Evolutionary conservation across 2,797 vertebrate genomes (phyloP).

Genomic region (Aldrovandia affinis): DNA sequence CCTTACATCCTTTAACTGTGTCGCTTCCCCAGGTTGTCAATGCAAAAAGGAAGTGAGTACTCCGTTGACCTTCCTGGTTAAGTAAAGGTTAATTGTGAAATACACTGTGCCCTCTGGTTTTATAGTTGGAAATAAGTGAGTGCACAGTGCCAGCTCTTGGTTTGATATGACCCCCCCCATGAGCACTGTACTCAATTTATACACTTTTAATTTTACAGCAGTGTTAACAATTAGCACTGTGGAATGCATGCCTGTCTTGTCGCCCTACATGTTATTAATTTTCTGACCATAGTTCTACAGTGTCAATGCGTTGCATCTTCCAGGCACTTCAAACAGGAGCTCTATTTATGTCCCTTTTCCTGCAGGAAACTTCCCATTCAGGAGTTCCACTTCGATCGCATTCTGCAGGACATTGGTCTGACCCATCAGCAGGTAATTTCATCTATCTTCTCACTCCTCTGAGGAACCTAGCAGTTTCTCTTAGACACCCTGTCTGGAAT

Average conservation of each 20-base stretch:
- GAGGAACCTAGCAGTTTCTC: not conserved
- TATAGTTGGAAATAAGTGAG: not conserved
- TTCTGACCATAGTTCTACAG: not conserved
- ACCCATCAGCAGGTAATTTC: constrained; percentile 77
- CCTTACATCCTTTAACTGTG: not conserved
- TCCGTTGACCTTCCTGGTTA: not conserved
- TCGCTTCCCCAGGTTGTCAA: not conserved
- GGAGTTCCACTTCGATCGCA: constrained; percentile 87
- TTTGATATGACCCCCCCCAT: not conserved
- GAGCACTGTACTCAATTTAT: not conserved
- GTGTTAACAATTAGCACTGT: not conserved
- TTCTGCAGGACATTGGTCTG: constrained; percentile 85
- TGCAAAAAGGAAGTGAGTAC: not conserved
- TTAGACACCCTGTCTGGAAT: not conserved
- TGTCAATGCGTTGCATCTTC: not conserved
- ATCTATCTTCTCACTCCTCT: not conserved
- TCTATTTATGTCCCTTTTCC: not conserved
- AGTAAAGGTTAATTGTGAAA: not conserved
- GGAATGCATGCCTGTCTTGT: not conserved
- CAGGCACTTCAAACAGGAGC: not conserved
- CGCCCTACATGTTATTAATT: not conserved
- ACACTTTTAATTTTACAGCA: not conserved
- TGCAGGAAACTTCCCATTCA: constrained; percentile 92
- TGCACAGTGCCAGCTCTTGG: not conserved
- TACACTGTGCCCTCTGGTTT: too few relatives aligned